Percentiles rank a stretch among this genome's conserved stretches.
These are phyloP conservation scores for Sebastes alutus DNA, from an alignment of 2,797 vertebrate species.

Conservation along the genomic window DNA sequence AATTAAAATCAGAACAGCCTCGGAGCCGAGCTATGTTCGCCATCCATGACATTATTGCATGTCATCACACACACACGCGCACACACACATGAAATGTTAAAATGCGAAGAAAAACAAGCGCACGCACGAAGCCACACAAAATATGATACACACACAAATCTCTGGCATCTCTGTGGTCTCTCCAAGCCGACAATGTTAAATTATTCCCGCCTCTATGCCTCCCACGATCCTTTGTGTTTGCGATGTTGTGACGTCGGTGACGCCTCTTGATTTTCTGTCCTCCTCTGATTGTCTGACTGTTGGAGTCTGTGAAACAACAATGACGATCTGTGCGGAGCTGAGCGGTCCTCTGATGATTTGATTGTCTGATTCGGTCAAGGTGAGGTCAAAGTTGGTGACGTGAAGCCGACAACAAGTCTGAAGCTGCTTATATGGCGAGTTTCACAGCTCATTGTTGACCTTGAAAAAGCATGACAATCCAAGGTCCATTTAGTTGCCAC, in stretches of 20 bases:
- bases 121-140: neutral
- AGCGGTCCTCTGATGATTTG: neutral
- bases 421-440: neutral
- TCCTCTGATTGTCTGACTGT: constrained; percentile 35
- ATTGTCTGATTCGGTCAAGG: neutral
- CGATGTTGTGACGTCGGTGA: constrained; percentile 49
- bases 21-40: constrained; percentile 43
- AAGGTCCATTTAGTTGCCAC: neutral
- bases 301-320: constrained; percentile 29
- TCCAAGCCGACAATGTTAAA: constrained; percentile 40
- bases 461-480: neutral
- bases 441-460: neutral
- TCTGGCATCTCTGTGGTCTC: constrained; percentile 57
- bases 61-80: constrained; percentile 38
- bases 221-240: constrained; percentile 70
- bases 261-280: constrained; percentile 40
- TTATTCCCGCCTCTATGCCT: constrained; percentile 53
- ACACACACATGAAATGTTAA: neutral
- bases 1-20: constrained; percentile 73
- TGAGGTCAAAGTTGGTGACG: neutral
- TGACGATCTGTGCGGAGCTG: constrained; percentile 22
- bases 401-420: neutral
- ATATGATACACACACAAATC: constrained; percentile 36
- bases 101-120: neutral
- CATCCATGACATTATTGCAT: constrained; percentile 48